Base-by-base conservation (phyloP, 2,888 invertebrate species). In the Listrodromus nycthemerus region DNA sequence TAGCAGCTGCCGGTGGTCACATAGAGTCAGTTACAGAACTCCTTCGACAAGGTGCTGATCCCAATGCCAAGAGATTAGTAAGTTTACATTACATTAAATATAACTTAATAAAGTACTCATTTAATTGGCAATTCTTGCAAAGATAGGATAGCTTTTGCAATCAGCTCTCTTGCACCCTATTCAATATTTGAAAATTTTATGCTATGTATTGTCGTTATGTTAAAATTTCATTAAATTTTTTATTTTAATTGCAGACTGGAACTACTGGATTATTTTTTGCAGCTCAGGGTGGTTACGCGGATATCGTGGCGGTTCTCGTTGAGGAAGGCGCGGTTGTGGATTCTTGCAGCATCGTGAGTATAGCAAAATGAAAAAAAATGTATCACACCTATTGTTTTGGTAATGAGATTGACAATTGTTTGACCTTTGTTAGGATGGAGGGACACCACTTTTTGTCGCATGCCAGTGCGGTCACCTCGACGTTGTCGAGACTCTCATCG, bases 221-320 rank as follows among this genome's bases (percentile, higher is more conserved):
- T 21, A 24, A 24, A 19, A 52, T 5, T 67, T 69, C 16, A 24
- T 48, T 76, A 19, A 55, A 55, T 30, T 37, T 13, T 50, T 76
- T 67, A 13, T 71, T 21, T 33, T 1, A 70, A 65, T 81, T 94
- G 88, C 94, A 98, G 96, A 98, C 98, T 80, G 98, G 98, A 83
- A 98, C 98, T 65, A 97, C 97, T 85, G 97, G 98, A 65, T 94
- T 99, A 89, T 98, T 98, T 94, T 98, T 98, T 94, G 98, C 98
- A 82, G 97, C 98, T 21, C 98, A 99, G 94, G 97, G 97, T 87
- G 98, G 98, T 8, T 98, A 96, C 94, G 94, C 97, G 87, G 97
- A 98, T 92, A 96, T 98, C 86, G 97, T 97, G 30, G 94, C 95
- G 84, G 94, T 97, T 86, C 94, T 99, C 87, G 94, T 98, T 80